Evolutionary conservation across 2,797 vertebrate species (phyloP).

Genomic region (Heterohyrax brucei): DNA sequence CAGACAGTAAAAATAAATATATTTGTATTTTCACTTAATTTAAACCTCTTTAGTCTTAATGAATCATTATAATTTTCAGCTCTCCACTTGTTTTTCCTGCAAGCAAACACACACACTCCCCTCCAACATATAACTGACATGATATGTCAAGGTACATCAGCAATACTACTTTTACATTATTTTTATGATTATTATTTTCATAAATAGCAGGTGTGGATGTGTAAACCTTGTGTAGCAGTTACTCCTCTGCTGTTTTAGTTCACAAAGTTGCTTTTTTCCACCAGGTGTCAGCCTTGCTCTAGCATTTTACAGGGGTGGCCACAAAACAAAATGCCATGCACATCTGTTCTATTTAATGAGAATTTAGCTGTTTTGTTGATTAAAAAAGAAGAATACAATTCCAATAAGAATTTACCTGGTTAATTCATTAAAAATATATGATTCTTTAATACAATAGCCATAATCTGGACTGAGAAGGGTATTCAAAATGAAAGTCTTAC

Average conservation of each 20-base stretch:
- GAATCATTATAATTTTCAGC: not conserved
- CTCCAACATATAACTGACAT: not conserved
- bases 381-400: conserved; percentile 66
- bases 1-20: not conserved
- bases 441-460: conserved; percentile 20
- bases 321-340: conserved; percentile 39
- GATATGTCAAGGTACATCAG: not conserved
- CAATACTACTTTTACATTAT: not conserved
- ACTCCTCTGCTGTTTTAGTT: not conserved
- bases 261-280: conserved; percentile 45
- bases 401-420: conserved; percentile 73
- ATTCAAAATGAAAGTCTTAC: conserved; percentile 75
- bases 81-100: not conserved
- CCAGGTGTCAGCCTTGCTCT: conserved; percentile 87
- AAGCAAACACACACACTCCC: not conserved
- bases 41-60: not conserved
- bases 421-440: conserved; percentile 82
- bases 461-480: conserved; percentile 70
- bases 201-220: not conserved
- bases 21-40: not conserved
- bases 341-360: conserved; percentile 76
- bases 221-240: not conserved
- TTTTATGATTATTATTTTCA: not conserved
- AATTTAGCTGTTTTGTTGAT: conserved; percentile 82
- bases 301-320: not conserved